Base-by-base conservation (phyloP, 2,888 invertebrate genomes). In the Thumatha senex region DNA sequence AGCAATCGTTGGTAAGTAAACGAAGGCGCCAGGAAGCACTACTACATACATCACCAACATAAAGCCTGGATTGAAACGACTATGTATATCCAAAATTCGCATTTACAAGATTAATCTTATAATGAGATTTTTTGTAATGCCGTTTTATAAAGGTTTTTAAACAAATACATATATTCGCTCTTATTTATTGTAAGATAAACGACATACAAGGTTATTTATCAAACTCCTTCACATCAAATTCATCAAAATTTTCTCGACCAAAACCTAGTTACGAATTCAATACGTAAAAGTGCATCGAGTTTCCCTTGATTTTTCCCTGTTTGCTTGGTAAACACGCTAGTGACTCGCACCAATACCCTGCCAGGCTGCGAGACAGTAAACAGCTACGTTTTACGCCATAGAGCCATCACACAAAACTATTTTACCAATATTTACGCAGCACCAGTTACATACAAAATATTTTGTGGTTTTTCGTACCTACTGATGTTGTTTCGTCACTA, bases 301-400 rank as follows among this genome's bases (percentile, higher is more conserved):
- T 81, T 74, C 71, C 67, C 61, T 72, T 11, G 74, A 70, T 71
- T 80, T 81, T 74, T 78, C 68, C 56, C 55, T 82, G 81, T 89
- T 86, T 82, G 75, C 77, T 60, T 53, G 64, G 79, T 76, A 86
- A 86, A 88, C 76, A 86, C 61, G 72, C 74, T 72, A 76, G 72
- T 80, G 51, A 64, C 66, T 67, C 73, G 78, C 78, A 68, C 70
- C 70, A 67, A 52, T 73, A 72, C 63, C 60, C 72, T 72, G 78
- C 71, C 84, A 80, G 81, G 5, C 18, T 4, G 18, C 5, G 18
- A 24, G 18, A 83, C 80, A 59, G 78, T 70, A 80, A 84, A 84
- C 76, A 84, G 71, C 56, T 53, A 48, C 51, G 57, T 58, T 65
- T 56, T 57, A 56, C 54, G 18, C 56, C 57, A 49, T 51, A 64